Base-by-base conservation (phyloP, 37 sponge, comb jelly and placozoan genomes). In the Agelas oroides region DNA sequence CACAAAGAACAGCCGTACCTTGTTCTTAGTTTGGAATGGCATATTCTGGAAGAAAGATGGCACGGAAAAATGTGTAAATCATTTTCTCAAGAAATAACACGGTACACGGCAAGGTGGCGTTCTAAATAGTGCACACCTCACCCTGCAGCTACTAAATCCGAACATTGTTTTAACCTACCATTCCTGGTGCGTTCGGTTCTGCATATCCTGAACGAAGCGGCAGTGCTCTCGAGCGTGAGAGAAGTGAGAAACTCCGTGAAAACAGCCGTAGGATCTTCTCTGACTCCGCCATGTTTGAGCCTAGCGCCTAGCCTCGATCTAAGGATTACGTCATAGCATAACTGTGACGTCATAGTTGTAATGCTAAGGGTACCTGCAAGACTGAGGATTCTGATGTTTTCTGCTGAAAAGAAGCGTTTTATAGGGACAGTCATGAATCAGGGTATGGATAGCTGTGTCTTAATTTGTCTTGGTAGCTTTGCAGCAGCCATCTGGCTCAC, bases 11-110 rank as follows among this genome's bases (percentile, higher is more conserved):
- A 93, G 87, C 2, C 80, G 78, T 13, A 27, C 34, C 46, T 89
- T 89, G 68, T 86, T 93, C 73, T 93, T 77, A 0, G 90, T 89
- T 37, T 86, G 89, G 69, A 93, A 89, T 1, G 94, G 94, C 76
- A 93, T 74, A 31, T 86, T 93, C 94, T 93, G 71, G 19, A 72
- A 52, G 20, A 33, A 30, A 75, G 25, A 46, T 46, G 46, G 46
- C 46, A 46, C 6, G 3, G 46, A 12, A 8, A 46, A 46, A 46
- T 46, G 46, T 12, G 46, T n/a, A n/a, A n/a, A n/a, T n/a, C n/a
- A 25, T 46, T 14, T 63, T 27, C 36, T 31, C 3, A 30, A 6
- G 32, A 69, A 13, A 65, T 14, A 65, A 65, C 13, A 65, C 23
- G 23, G 67, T 25, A 65, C n/a, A n/a, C n/a, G n/a, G n/a, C 8